Conservation (phyloP, 2,113 vertebrate genomes). For the Otocyon megalotis region DNA sequence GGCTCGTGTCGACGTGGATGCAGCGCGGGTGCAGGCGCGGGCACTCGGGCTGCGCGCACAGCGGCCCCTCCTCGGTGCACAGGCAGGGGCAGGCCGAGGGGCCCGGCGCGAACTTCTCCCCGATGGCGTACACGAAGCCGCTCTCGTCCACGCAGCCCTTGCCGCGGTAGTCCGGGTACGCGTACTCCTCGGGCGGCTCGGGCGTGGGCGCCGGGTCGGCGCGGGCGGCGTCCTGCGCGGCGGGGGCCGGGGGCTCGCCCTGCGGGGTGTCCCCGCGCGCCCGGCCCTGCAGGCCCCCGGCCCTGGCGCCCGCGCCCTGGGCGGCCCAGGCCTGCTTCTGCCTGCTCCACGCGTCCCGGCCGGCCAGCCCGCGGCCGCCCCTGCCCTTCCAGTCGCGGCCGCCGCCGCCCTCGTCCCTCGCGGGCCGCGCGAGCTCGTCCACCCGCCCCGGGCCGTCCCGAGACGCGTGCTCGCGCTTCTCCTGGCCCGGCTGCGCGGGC, state of each 20-base stretch:
- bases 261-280: conserved; percentile 87
- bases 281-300: conserved; percentile 83
- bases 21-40: conserved; percentile 97
- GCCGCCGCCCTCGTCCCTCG: conserved; percentile 86
- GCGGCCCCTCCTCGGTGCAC: conserved; percentile 98
- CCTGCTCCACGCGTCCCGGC: conserved; percentile 88
- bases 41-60: conserved; percentile 97
- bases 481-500: conserved; percentile 89
- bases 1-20: conserved; percentile 96
- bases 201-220: conserved; percentile 89
- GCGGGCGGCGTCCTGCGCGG: conserved; percentile 89
- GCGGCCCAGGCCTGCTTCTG: conserved; percentile 88
- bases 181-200: conserved; percentile 95
- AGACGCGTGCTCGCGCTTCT: conserved; percentile 90
- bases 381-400: conserved; percentile 87
- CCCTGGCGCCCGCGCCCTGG: conserved; percentile 85
- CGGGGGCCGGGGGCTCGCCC: conserved; percentile 84
- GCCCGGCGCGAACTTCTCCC: conserved; percentile 97
- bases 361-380: conserved; percentile 86
- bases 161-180: conserved; percentile 97
- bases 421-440: conserved; percentile 89
- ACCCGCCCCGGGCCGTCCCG: conserved; percentile 88
- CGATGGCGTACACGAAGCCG: conserved; percentile 97
- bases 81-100: conserved; percentile 97
- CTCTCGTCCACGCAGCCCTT: conserved; percentile 99